Conservation (phyloP, 2,888 invertebrate genomes). For the Eupithecia inturbata region DNA sequence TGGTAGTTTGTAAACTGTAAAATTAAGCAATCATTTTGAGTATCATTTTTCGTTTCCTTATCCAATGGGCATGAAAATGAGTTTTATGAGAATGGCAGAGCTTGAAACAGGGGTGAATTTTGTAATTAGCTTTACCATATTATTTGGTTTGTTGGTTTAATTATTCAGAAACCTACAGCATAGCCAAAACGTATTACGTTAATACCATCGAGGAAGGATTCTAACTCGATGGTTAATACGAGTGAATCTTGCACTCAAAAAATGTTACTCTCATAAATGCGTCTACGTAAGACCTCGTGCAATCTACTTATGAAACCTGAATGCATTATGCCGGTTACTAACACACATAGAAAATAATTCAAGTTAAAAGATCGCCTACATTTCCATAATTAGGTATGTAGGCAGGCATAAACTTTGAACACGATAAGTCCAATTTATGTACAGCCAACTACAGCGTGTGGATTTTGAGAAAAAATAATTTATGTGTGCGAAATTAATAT, state of each 20-base stretch:
- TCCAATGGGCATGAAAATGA: not conserved
- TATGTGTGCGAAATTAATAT: conserved; percentile 45
- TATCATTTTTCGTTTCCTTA: not conserved
- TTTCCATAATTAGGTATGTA: conserved; percentile 75
- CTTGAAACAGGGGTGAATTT: not conserved
- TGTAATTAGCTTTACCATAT: not conserved
- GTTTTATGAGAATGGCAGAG: not conserved
- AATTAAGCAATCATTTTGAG: not conserved
- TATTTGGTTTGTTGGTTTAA: not conserved
- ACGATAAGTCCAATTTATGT: conserved; percentile 78
- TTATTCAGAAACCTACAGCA: not conserved
- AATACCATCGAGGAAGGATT: too few relatives aligned
- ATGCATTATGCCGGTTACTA: conserved; percentile 65
- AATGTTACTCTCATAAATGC: conserved; percentile 67
- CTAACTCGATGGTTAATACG: not conserved
- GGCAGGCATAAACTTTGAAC: conserved; percentile 77
- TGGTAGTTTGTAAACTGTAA: conserved; percentile 15
- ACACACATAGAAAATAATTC: conserved; percentile 75
- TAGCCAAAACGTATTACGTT: too few relatives aligned
- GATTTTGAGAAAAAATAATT: conserved; percentile 50
- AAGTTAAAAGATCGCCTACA: conserved; percentile 72
- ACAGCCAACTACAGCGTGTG: conserved; percentile 63
- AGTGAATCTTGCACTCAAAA: conserved; percentile 34
- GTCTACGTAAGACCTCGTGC: conserved; percentile 62
- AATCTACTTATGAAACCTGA: conserved; percentile 69